These are phyloP conservation scores for Brenthis ino DNA, from an alignment of 2,888 invertebrate species.

Conservation along the genomic window DNA sequence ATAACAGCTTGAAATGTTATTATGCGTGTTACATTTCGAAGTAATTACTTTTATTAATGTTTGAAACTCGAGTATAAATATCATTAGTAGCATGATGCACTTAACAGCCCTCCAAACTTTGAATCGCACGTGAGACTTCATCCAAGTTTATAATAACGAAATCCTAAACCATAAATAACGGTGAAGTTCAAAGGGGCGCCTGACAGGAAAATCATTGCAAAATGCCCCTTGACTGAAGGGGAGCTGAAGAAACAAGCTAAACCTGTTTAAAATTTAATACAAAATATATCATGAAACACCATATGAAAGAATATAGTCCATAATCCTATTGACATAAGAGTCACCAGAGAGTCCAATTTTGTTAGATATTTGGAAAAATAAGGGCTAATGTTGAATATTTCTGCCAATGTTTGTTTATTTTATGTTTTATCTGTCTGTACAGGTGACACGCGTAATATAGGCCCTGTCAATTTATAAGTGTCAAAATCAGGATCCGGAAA, in stretches of 20 bases:
- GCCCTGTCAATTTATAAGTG: slow-evolving; percentile 62
- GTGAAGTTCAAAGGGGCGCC: slow-evolving; percentile 45
- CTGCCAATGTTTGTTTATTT: slow-evolving; percentile 24
- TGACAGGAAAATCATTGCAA: slow-evolving; percentile 40
- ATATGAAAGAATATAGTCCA: neutral
- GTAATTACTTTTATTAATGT: slow-evolving; percentile 3
- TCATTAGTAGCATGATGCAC: slow-evolving; percentile 35
- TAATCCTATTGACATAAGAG: neutral
- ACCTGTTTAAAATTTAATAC: slow-evolving; percentile 36
- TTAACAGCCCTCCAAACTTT: slow-evolving; percentile 30
- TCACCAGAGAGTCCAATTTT: neutral
- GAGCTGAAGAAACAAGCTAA: slow-evolving; percentile 18
- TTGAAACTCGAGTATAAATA: slow-evolving; percentile 30
- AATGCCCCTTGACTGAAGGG: slow-evolving; percentile 36
- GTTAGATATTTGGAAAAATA: slow-evolving; percentile 17
- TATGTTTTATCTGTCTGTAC: slow-evolving; percentile 41
- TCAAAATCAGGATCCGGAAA: slow-evolving; percentile 50
- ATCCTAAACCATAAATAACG: slow-evolving; percentile 53
- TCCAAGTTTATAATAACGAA: slow-evolving; percentile 47
- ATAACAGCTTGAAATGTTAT: no score
- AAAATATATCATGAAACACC: slow-evolving; percentile 8
- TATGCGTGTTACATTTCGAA: no score
- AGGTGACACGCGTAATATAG: slow-evolving; percentile 57
- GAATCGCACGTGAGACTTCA: slow-evolving; percentile 36
- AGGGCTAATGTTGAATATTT: slow-evolving; percentile 35